These are phyloP conservation scores for Phoxinus dragarum DNA, from an alignment of 2,797 vertebrate species.

Conservation along the genomic window DNA sequence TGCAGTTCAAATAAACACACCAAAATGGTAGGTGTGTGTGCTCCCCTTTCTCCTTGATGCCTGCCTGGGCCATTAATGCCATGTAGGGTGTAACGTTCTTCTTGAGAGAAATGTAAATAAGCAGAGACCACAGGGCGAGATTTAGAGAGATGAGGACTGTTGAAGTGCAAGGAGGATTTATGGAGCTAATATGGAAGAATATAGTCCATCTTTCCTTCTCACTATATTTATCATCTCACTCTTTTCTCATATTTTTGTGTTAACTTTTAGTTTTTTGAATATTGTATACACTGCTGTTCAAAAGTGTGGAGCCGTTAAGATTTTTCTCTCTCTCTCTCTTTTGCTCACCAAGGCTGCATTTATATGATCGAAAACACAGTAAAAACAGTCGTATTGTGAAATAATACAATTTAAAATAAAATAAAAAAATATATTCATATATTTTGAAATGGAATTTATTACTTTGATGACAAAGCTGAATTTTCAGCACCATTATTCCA, in stretches of 20 bases:
- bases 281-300: background rate
- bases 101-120: constrained; percentile 58
- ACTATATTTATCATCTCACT: background rate
- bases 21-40: constrained; percentile 55
- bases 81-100: constrained; percentile 68
- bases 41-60: constrained; percentile 50
- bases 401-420: too few species aligned
- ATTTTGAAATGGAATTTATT: background rate
- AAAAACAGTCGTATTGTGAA: background rate
- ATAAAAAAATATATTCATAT: background rate
- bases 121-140: constrained; percentile 43
- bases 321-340: background rate
- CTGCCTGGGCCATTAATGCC: constrained; percentile 65
- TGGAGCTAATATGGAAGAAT: constrained; percentile 13
- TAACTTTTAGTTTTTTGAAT: background rate
- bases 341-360: background rate
- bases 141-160: constrained; percentile 40
- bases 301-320: background rate
- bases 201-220: constrained; percentile 17
- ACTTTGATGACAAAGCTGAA: background rate
- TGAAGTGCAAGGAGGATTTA: constrained; percentile 45
- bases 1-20: constrained; percentile 81
- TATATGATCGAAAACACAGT: background rate
- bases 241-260: background rate
- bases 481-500: background rate